Conservation (phyloP, 2,113 vertebrate genomes). For the Sus scrofa region T2T-Sscrofa CM000815.6:98146001-98146500, state of each 20-base stretch:
- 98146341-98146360: no score
- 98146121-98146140: constrained; percentile 66
- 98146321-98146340: background rate
- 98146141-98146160: constrained; percentile 23
- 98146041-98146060: background rate
- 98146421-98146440: background rate
- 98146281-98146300: background rate
- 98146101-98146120: constrained; percentile 46
- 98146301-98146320: no score
- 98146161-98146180: constrained; percentile 76
- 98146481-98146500: background rate
- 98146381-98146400: background rate
- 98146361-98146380: background rate
- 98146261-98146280: background rate
- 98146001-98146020: background rate
- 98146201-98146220: background rate
- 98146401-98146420: no score
- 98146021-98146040: background rate
- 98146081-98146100: constrained; percentile 66
- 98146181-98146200: constrained; percentile 76
- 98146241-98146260: constrained; percentile 11
- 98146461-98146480: background rate
- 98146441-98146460: background rate
- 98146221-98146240: background rate
- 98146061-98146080: background rate